Conservation (phyloP, 1,140 invertebrate species). For the Drosophila nebulosa region DNA sequence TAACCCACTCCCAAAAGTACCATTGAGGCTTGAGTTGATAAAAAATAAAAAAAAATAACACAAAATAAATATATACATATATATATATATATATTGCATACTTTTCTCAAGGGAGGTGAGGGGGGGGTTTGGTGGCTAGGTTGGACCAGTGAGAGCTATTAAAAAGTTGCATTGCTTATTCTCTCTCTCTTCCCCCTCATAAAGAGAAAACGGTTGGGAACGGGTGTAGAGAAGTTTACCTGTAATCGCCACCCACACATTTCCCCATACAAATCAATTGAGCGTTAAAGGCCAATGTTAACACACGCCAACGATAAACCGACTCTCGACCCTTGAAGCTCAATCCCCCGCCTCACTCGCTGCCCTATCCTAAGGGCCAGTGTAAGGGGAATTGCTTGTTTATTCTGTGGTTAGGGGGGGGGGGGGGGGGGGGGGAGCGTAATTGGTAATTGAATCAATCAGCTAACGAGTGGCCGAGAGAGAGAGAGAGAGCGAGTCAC, state of each 20-base stretch:
- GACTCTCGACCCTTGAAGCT: neutral
- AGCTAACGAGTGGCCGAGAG: slow-evolving; percentile 9
- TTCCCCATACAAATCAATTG: slow-evolving; percentile 67
- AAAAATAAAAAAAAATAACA: slow-evolving; percentile 49
- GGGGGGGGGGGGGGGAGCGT: neutral
- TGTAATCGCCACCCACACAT: slow-evolving; percentile 60
- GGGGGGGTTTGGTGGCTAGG: neutral
- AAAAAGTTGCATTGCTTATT: slow-evolving; percentile 48
- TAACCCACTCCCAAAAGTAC: slow-evolving; percentile 55
- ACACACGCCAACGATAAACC: slow-evolving; percentile 5
- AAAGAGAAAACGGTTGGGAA: neutral
- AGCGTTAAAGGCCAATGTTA: slow-evolving; percentile 54
- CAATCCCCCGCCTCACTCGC: neutral
- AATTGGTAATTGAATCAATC: slow-evolving; percentile 64
- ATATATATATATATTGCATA: slow-evolving; percentile 49
- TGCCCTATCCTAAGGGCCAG: neutral
- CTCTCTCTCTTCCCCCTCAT: too few relatives aligned
- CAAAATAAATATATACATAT: too few relatives aligned
- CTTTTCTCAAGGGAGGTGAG: slow-evolving; percentile 7
- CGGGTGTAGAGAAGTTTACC: slow-evolving; percentile 36
- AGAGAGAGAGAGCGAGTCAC: neutral
- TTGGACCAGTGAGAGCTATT: slow-evolving; percentile 60
- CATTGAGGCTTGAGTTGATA: slow-evolving; percentile 52
- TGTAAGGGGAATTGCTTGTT: neutral
- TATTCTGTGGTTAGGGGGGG: neutral